Conservation (phyloP, 2,113 vertebrate species). For the Dinomys branickii region DNA sequence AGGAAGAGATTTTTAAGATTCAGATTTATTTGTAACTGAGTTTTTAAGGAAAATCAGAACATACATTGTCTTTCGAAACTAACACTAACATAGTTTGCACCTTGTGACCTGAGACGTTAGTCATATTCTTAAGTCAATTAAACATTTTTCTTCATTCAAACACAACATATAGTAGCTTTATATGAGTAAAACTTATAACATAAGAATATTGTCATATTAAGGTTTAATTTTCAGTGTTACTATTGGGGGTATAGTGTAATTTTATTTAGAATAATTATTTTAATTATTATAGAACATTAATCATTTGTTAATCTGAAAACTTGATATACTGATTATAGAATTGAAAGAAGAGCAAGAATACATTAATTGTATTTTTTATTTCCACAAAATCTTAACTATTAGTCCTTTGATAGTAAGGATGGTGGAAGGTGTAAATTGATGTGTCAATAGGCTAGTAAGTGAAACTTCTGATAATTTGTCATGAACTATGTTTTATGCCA, state of each 20-base stretch:
- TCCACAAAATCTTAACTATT: constrained; percentile 36
- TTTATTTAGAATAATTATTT: constrained; percentile 46
- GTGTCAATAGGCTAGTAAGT: not conserved
- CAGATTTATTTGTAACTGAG: constrained; percentile 22
- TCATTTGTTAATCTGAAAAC: constrained; percentile 22
- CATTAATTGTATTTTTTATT: not conserved
- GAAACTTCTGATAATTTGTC: not conserved
- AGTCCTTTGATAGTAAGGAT: not conserved
- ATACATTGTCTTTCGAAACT: constrained; percentile 40
- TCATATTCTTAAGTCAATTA: constrained; percentile 1
- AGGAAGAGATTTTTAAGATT: not conserved
- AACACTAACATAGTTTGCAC: not conserved
- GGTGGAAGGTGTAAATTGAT: not conserved
- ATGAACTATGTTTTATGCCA: not conserved
- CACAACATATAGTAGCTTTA: not conserved
- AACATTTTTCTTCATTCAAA: constrained; percentile 20
- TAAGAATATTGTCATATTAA: constrained; percentile 16
- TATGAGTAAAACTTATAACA: constrained; percentile 2
- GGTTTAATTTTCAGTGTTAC: not conserved
- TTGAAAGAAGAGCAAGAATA: not conserved
- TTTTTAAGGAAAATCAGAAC: not conserved
- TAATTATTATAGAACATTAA: not conserved
- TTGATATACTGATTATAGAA: not conserved
- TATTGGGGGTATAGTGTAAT: not conserved
- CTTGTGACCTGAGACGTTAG: not conserved